Evolutionary conservation across 2,113 vertebrate species (phyloP), one percentile per base, ranked within the genome.

Genomic region (Stictonetta naevosa): DNA sequence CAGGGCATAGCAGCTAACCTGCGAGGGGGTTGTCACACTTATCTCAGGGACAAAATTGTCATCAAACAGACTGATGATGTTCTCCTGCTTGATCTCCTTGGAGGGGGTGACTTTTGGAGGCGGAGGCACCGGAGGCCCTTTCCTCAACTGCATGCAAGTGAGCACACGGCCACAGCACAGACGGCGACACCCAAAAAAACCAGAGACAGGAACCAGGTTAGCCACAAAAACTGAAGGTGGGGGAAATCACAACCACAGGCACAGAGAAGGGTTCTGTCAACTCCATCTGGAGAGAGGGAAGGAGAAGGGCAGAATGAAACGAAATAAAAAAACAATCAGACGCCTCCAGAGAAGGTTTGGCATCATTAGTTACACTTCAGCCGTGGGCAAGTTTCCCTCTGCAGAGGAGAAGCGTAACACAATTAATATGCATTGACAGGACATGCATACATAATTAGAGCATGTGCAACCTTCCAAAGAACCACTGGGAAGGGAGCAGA

Each of bases 51-150:
- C 97, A 96, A 99, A 98, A 92, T 98, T 98, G 97, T 99, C 98
- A 95, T 99, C 99, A 98, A 99, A 99, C 95, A 99, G 98, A 97
- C 98, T 99, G 97, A 99, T 98, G 97, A 99, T 99, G 98, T 99
- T 99, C 94, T 99, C 99, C 95, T 99, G 98, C 98, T 99, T 99
- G 98, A 99, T 83, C 77, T 99, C 99, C 98, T 99, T 99, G 93
- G 98, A 99, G 18, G 99, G 99, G 88, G 99, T 99, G 97, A 98
- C 98, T 98, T 99, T 99, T 92, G 99, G 99, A 97, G 99, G 99
- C 87, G 99, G 99, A 97, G 99, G 99, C 97, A 99, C 98, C 31
- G 99, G 99, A 75, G 98, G 98, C 46, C 98, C 98, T 98, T 98
- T 99, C 97, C 96, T 99, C 97, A 99, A 98, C 99, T 99, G 98